Evolutionary conservation across 2,113 vertebrate species (phyloP).

Genomic region (Cricetomys ansorgei): DNA sequence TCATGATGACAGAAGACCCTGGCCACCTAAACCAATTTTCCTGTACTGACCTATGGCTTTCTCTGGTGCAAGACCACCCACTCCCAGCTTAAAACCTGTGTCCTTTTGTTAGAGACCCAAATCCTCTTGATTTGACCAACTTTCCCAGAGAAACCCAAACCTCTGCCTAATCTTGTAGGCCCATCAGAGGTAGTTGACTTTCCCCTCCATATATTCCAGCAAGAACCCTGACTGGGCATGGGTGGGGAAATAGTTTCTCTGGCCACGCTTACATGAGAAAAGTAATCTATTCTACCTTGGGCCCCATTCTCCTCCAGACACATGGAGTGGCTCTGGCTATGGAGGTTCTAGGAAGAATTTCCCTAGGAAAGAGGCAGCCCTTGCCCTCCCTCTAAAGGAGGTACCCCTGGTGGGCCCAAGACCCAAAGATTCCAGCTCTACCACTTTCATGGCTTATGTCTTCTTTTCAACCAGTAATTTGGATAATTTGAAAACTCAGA

Average conservation of each 20-base stretch:
- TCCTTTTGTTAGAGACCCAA: background rate
- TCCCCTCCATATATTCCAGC: background rate
- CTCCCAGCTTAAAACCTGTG: background rate
- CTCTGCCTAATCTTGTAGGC: background rate
- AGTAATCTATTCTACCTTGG: background rate
- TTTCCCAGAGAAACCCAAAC: background rate
- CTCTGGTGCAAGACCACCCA: background rate
- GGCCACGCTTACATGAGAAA: background rate
- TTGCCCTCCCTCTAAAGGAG: background rate
- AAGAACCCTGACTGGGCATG: too few species aligned
- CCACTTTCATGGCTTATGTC: background rate
- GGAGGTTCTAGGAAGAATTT: background rate
- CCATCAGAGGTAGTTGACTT: too few species aligned
- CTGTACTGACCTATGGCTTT: background rate
- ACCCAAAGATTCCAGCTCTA: background rate
- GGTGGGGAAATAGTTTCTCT: background rate
- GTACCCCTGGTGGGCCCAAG: background rate
- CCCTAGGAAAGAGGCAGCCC: background rate
- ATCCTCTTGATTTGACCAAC: background rate
- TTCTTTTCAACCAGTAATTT: background rate
- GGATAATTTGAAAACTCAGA: background rate
- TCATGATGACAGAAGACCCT: too few species aligned
- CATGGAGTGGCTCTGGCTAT: background rate
- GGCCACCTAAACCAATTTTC: background rate
- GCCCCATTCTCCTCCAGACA: background rate